Percentiles rank a stretch among this genome's conserved stretches.
phyloP scores from a whole-genome alignment of 2,888 invertebrate species.

The Platerodrilus igneus region DNA sequence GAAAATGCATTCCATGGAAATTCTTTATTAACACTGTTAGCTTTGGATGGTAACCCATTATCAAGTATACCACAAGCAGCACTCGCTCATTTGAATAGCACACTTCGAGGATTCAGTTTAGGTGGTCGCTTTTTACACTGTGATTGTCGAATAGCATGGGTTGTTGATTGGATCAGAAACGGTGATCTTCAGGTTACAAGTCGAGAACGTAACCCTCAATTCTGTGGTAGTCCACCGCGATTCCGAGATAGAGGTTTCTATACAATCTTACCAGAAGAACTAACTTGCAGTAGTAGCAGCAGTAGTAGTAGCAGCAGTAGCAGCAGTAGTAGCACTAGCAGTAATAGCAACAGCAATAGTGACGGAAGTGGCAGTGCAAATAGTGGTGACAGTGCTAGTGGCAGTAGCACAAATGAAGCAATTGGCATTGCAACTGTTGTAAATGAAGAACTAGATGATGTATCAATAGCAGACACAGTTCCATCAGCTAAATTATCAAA shows the following conservation, averaged over 20 bases:
- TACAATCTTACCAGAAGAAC: conserved; percentile 75
- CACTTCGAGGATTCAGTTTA: conserved; percentile 78
- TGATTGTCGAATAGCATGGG: conserved; percentile 84
- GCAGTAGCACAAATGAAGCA: conserved; percentile 41
- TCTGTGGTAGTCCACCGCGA: conserved; percentile 78
- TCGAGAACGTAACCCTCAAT: conserved; percentile 86
- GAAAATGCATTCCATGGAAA: conserved; percentile 74
- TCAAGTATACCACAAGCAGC: conserved; percentile 77
- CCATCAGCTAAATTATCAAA: conserved; percentile 15
- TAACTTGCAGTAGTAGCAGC: conserved; percentile 58
- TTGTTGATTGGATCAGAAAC: conserved; percentile 83
- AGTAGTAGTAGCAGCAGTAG: too few species aligned
- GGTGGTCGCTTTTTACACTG: conserved; percentile 86
- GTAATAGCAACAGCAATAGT: conserved; percentile 70
- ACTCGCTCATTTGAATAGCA: conserved; percentile 72
- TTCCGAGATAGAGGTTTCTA: conserved; percentile 82
- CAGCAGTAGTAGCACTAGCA: too few species aligned
- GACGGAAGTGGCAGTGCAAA: conserved; percentile 48
- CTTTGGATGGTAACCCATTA: conserved; percentile 86
- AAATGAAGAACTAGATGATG: conserved; percentile 49
- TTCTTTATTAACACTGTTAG: conserved; percentile 79
- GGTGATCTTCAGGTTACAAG: conserved; percentile 89
- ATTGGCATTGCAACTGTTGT: conserved; percentile 56
- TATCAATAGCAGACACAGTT: conserved; percentile 37
- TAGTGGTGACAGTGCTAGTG: too few species aligned